Percentiles rank a stretch among this genome's conserved stretches.
These are phyloP conservation scores for Drosophila tani DNA, from an alignment of 1,140 invertebrate genomes.

Conservation along the genomic window DNA sequence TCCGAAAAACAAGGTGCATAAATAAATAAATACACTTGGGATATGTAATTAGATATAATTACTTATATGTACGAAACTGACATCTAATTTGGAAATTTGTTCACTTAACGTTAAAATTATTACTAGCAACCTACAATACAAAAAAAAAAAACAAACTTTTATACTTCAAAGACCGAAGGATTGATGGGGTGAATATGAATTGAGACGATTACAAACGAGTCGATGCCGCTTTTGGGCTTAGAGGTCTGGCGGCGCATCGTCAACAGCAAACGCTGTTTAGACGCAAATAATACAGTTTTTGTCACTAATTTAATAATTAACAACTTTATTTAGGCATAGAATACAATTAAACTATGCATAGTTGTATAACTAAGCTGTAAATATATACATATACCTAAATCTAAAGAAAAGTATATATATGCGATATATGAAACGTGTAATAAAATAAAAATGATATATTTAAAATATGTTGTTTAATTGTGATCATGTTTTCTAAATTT, in stretches of 20 bases:
- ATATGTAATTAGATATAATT: conserved; percentile 24
- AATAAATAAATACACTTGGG: conserved; percentile 17
- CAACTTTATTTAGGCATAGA: conserved; percentile 63
- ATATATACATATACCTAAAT: conserved; percentile 76
- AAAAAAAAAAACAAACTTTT: conserved; percentile 43
- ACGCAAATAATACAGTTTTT: conserved; percentile 68
- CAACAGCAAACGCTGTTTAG: conserved; percentile 26
- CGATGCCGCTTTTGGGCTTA: conserved; percentile 21
- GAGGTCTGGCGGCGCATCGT: conserved; percentile 19
- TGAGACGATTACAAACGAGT: conserved; percentile 26
- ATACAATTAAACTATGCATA: conserved; percentile 68
- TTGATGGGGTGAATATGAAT: conserved; percentile 43
- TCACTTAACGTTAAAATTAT: conserved; percentile 56
- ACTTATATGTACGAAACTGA: conserved; percentile 55
- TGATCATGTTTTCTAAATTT: background rate
- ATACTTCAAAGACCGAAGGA: conserved; percentile 54
- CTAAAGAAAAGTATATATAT: conserved; percentile 68
- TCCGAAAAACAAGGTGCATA: conserved; percentile 61
- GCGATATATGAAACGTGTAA: conserved; percentile 79
- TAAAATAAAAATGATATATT: conserved; percentile 81
- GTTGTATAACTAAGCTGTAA: conserved; percentile 70
- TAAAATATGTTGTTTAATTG: conserved; percentile 58
- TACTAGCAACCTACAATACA: conserved; percentile 41
- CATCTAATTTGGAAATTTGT: conserved; percentile 56
- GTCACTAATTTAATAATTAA: conserved; percentile 70